Evolutionary conservation across 2,113 vertebrate species (phyloP).

Genomic region (Ailuropoda melanoleuca): DNA sequence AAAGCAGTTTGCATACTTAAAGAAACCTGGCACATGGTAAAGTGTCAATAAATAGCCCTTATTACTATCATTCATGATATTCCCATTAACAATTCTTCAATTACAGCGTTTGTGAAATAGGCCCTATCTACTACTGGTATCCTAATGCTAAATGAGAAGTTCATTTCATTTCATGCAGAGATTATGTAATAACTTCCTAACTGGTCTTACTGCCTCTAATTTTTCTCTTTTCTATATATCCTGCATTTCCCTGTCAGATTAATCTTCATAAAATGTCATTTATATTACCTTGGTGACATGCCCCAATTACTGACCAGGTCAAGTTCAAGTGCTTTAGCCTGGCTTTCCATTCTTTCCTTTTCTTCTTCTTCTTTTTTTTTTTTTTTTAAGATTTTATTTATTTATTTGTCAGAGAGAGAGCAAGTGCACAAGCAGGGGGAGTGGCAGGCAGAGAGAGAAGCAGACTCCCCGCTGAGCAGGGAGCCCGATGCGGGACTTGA

Average conservation of each 20-base stretch:
- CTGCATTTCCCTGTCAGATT: neutral
- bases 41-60: neutral
- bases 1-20: neutral
- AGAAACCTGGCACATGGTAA: neutral
- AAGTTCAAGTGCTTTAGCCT: neutral
- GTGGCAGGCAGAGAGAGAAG: too few species aligned
- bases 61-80: neutral
- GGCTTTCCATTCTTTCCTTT: neutral
- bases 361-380: neutral
- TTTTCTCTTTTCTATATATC: neutral
- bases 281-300: neutral
- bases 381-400: too few species aligned
- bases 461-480: too few species aligned
- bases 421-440: too few species aligned
- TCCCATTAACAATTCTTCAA: neutral
- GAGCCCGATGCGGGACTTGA: too few species aligned
- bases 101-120: neutral
- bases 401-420: too few species aligned
- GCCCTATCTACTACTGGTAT: neutral
- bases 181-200: neutral
- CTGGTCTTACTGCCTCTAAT: neutral
- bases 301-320: neutral
- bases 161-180: neutral
- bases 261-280: slow-evolving; percentile 1
- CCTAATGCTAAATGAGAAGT: slow-evolving; percentile 16